phyloP scores from a whole-genome alignment of 2,797 vertebrate species.

The Cyprinella venusta region DNA sequence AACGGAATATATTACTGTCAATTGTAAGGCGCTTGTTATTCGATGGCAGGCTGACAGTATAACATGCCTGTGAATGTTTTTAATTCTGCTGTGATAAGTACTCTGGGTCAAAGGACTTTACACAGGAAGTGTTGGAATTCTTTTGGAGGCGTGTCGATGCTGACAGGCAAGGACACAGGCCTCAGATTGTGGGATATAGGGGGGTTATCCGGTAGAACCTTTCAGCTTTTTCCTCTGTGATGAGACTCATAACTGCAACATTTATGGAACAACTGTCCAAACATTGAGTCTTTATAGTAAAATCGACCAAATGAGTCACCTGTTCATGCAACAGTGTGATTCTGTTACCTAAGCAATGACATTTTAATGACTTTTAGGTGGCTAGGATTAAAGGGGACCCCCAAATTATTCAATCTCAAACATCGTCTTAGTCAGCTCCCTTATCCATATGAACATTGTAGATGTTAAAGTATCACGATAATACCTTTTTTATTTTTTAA shows the following conservation, averaged over 20 bases:
- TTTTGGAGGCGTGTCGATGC: conserved; percentile 60
- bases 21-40: not conserved
- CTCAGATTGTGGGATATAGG: conserved; percentile 50
- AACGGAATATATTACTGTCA: not conserved
- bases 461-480: not conserved
- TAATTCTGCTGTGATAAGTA: conserved; percentile 64
- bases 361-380: not conserved
- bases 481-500: not conserved
- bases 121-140: conserved; percentile 75
- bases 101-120: conserved; percentile 71
- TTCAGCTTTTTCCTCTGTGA: conserved; percentile 51
- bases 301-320: not conserved
- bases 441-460: not conserved
- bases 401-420: not conserved
- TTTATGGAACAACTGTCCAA: conserved; percentile 36
- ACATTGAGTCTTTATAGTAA: conserved; percentile 29
- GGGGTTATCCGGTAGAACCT: conserved; percentile 54
- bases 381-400: not conserved
- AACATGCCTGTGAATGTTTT: conserved; percentile 66
- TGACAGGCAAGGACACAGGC: conserved; percentile 71
- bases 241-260: conserved; percentile 16
- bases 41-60: conserved; percentile 44
- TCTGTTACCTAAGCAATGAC: conserved; percentile 1
- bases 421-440: not conserved
- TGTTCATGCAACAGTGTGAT: not conserved